A percentile compares a stretch with the other conserved stretches of the same genome.
These are phyloP conservation scores for Cynaeus angustus DNA, from an alignment of 2,888 invertebrate species.

Conservation along the genomic window DNA sequence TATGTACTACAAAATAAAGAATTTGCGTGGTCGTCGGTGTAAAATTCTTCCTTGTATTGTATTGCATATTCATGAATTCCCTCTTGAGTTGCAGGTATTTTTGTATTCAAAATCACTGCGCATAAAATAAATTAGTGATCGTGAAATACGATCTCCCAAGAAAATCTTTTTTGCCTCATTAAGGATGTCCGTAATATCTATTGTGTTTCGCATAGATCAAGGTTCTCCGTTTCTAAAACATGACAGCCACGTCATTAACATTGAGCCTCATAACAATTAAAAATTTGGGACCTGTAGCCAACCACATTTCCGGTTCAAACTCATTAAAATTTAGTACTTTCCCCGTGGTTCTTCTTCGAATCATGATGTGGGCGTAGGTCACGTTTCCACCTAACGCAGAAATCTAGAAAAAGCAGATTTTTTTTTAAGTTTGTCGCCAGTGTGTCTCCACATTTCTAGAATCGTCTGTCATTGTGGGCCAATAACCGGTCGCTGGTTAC, in stretches of 20 bases:
- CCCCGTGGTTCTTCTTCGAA: conserved; percentile 33
- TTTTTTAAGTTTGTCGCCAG: background rate
- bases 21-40: conserved; percentile 1
- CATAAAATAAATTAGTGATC: conserved; percentile 17
- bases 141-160: conserved; percentile 26
- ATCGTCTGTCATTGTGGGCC: conserved; percentile 4
- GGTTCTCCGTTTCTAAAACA: conserved; percentile 21
- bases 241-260: conserved; percentile 22
- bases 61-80: background rate
- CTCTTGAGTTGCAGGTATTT: background rate
- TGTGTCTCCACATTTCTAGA: conserved; percentile 3
- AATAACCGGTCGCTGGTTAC: conserved; percentile 16
- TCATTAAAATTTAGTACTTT: conserved; percentile 20
- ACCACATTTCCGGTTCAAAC: conserved; percentile 19
- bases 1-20: background rate
- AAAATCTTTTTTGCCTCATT: conserved; percentile 37
- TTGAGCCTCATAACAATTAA: conserved; percentile 21
- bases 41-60: background rate
- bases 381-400: background rate
- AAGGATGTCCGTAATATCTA: conserved; percentile 41
- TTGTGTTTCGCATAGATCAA: conserved; percentile 41
- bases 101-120: background rate
- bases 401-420: background rate
- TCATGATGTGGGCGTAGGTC: conserved; percentile 5
- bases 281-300: conserved; percentile 10